These are phyloP conservation scores for Lycocerus yunnanus DNA, from an alignment of 2,888 invertebrate genomes.

Conservation along the genomic window DNA sequence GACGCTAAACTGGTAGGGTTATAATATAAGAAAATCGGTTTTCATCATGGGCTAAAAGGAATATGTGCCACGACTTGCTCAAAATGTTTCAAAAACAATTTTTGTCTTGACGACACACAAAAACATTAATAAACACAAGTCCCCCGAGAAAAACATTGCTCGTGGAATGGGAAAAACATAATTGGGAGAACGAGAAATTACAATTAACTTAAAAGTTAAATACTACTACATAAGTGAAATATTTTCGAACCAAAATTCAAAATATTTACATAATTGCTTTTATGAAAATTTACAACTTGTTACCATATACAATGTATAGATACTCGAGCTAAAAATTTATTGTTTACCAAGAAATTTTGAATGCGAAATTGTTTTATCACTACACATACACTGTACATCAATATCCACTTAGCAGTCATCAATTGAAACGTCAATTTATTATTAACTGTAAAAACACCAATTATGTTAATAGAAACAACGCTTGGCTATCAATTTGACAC, in stretches of 20 bases:
- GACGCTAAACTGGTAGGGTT: no score
- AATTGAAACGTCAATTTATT: background rate
- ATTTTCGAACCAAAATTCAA: background rate
- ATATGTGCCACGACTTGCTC: no score
- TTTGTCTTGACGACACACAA: no score
- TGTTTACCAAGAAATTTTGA: background rate
- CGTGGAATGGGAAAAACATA: no score
- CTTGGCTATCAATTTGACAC: background rate
- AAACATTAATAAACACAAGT: no score
- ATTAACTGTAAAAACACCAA: background rate
- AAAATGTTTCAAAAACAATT: no score
- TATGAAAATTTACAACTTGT: background rate
- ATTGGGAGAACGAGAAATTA: no score
- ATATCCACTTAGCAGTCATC: background rate
- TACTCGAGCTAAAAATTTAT: background rate
- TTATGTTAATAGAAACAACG: background rate
- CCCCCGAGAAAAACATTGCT: no score
- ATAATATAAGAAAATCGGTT: no score
- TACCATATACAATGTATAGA: background rate
- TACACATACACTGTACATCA: background rate
- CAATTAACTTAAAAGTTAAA: background rate
- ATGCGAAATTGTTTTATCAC: background rate
- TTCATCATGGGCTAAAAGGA: background rate
- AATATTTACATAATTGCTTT: background rate
- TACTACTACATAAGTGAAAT: background rate